A percentile compares a stretch with the other conserved stretches of the same genome.
Evolutionary conservation across 2,888 invertebrate genomes (phyloP).

Genomic region (Cheilosia impressa): DNA sequence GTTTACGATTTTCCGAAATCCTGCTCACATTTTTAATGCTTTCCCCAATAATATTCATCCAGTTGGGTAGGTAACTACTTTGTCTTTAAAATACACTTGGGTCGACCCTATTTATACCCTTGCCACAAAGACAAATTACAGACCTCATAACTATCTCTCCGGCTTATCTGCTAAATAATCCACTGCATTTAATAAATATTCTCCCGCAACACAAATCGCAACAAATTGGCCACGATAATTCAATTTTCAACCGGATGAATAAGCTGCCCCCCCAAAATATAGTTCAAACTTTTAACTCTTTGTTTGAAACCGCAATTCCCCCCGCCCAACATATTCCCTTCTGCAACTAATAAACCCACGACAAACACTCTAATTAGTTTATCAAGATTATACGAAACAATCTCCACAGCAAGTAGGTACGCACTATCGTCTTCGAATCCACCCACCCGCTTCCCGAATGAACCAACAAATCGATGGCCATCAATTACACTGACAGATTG

Average conservation of each 20-base stretch:
- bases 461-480: conserved; percentile 67
- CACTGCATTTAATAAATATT: conserved; percentile 61
- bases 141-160: background rate
- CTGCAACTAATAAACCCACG: conserved; percentile 51
- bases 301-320: conserved; percentile 43
- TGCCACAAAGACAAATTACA: background rate
- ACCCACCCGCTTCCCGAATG: background rate
- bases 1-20: no score
- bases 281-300: conserved; percentile 5
- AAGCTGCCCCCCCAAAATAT: background rate
- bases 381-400: conserved; percentile 57
- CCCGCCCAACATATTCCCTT: conserved; percentile 27
- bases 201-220: conserved; percentile 37
- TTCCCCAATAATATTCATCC: no score
- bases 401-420: conserved; percentile 10
- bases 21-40: no score
- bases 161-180: conserved; percentile 27
- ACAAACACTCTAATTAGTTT: conserved; percentile 69
- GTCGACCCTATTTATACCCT: no score
- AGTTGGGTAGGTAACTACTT: no score
- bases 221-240: conserved; percentile 57
- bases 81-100: no score
- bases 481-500: conserved; percentile 74
- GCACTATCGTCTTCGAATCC: conserved; percentile 39
- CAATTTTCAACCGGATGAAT: conserved; percentile 6